phyloP scores from a whole-genome alignment of 2,797 vertebrate species.

The Carcharodon carcharias region DNA sequence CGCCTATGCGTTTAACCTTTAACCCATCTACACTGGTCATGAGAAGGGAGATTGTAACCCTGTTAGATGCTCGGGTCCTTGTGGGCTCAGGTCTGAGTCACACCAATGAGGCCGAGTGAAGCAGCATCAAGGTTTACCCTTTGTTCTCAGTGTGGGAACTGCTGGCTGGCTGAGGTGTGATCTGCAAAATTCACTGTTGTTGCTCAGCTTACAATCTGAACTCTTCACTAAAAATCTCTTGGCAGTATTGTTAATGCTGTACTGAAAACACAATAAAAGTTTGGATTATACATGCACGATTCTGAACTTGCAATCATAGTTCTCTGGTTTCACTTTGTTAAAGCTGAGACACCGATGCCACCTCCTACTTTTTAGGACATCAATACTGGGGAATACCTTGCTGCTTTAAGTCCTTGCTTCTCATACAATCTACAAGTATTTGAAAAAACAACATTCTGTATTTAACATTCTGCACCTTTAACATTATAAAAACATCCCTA shows the following conservation, averaged over 20 bases:
- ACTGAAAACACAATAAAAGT: neutral
- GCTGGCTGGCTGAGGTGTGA: neutral
- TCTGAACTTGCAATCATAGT: neutral
- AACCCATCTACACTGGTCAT: neutral
- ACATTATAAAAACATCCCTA: neutral
- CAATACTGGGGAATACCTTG: neutral
- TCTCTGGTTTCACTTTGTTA: neutral
- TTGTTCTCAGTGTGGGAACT: neutral
- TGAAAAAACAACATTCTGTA: neutral
- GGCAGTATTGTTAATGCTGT: neutral
- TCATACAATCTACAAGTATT: neutral
- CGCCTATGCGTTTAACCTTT: slow-evolving; percentile 54
- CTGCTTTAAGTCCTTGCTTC: neutral
- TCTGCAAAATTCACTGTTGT: neutral
- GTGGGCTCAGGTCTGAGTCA: neutral
- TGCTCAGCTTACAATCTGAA: neutral
- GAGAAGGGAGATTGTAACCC: neutral
- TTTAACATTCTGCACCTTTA: neutral
- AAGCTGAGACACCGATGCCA: neutral
- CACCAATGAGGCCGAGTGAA: neutral
- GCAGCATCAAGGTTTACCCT: neutral
- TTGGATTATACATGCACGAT: neutral
- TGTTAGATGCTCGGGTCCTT: neutral
- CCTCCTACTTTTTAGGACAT: neutral
- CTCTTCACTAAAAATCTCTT: neutral